Percentiles rank a stretch among this genome's conserved stretches.
Conservation (phyloP, 2,888 invertebrate genomes). For the Drosophila picticornis region DNA sequence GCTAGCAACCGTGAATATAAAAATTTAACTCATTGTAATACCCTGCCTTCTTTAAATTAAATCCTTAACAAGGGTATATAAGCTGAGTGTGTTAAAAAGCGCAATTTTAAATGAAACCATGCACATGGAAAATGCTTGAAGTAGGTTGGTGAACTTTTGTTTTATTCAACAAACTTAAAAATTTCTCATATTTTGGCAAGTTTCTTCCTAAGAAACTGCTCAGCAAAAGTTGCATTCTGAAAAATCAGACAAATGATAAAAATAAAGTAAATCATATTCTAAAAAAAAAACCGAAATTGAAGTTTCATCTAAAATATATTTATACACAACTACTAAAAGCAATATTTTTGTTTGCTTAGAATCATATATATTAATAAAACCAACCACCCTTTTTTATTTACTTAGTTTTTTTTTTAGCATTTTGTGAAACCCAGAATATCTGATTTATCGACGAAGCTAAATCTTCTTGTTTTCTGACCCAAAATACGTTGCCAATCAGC, state of each 20-base stretch:
- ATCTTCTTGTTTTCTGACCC: conserved; percentile 29
- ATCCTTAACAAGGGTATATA: not conserved
- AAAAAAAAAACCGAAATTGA: not conserved
- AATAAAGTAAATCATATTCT: not conserved
- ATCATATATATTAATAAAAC: not conserved
- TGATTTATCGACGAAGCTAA: conserved; percentile 39
- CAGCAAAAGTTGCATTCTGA: not conserved
- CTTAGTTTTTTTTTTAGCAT: not conserved
- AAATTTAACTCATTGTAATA: conserved; percentile 17
- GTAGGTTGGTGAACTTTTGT: not conserved
- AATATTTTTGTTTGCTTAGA: not conserved
- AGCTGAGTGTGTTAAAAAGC: not conserved
- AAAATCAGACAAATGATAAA: not conserved
- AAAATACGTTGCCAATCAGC: conserved; percentile 36
- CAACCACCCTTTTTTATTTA: not conserved
- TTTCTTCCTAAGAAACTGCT: not conserved
- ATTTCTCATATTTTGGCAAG: not conserved
- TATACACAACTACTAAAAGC: not conserved
- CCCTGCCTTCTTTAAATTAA: not conserved
- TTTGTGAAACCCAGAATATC: conserved; percentile 22
- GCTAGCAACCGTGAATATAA: not conserved
- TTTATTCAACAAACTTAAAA: not conserved
- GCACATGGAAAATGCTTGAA: not conserved
- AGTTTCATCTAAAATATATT: not conserved
- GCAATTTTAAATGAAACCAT: not conserved